These are phyloP conservation scores for Linnaemya vulpina DNA, from an alignment of 2,888 invertebrate species.

Conservation along the genomic window DNA sequence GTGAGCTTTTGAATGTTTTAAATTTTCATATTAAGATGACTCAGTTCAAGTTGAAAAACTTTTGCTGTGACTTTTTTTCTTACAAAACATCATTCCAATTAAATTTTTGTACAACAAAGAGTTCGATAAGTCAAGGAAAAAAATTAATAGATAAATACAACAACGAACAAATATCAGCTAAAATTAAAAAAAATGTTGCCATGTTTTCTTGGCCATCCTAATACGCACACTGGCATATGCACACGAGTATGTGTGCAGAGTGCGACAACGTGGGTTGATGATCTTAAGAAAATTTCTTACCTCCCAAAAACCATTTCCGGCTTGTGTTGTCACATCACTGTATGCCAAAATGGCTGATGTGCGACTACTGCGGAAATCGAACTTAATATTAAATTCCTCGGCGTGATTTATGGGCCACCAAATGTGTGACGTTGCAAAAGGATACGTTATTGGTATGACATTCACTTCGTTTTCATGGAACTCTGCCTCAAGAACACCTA, in stretches of 20 bases:
- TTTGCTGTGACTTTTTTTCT: neutral
- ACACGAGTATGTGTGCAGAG: neutral
- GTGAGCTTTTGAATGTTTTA: neutral
- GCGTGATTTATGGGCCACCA: conserved; percentile 93
- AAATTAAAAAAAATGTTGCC: neutral
- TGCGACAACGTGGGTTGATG: conserved; percentile 5
- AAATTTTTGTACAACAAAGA: too few relatives aligned
- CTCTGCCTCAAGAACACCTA: conserved; percentile 90
- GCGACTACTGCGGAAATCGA: conserved; percentile 93
- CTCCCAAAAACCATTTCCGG: conserved; percentile 93
- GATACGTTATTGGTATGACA: conserved; percentile 95
- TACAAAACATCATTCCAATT: too few relatives aligned
- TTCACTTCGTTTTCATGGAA: conserved; percentile 92
- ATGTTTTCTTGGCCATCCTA: neutral
- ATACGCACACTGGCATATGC: neutral
- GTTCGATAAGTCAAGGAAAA: too few relatives aligned
- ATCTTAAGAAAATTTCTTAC: conserved; percentile 82
- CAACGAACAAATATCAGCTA: neutral
- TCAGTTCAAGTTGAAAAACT: neutral
- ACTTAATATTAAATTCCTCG: conserved; percentile 89
- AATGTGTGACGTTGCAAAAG: conserved; percentile 94
- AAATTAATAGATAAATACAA: too few relatives aligned
- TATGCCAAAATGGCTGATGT: conserved; percentile 93
- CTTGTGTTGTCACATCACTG: conserved; percentile 89
- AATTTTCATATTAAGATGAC: neutral